phyloP scores from a whole-genome alignment of 2,113 vertebrate species.

The Onychostoma macrolepis region DNA sequence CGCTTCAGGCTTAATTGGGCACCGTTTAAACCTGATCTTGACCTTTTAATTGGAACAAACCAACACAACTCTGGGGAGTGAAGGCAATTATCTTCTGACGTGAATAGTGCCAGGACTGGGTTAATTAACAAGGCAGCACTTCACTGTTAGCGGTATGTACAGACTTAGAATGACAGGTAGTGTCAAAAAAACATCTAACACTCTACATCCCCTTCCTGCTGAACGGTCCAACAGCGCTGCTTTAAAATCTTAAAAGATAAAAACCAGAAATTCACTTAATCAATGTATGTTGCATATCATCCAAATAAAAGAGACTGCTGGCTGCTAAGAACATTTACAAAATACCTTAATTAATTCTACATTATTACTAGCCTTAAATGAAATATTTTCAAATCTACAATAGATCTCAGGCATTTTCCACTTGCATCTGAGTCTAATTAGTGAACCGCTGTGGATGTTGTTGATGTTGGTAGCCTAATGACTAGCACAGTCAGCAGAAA shows the following conservation, averaged over 20 bases:
- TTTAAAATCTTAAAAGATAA: too few relatives aligned
- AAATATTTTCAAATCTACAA: not conserved
- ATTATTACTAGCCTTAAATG: not conserved
- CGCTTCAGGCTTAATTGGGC: conserved; percentile 56
- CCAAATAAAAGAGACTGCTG: not conserved
- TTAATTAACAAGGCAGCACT: conserved; percentile 29
- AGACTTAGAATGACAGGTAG: not conserved
- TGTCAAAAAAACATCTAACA: not conserved
- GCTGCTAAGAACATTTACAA: not conserved
- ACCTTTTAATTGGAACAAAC: conserved; percentile 56
- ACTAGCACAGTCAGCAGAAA: conserved; percentile 39
- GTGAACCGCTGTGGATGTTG: conserved; percentile 21
- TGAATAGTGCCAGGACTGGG: conserved; percentile 15
- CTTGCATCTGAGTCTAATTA: conserved; percentile 43
- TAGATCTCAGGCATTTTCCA: conserved; percentile 10
- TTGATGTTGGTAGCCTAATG: conserved; percentile 35
- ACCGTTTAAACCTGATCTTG: conserved; percentile 53
- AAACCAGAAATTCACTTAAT: not conserved
- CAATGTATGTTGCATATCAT: not conserved
- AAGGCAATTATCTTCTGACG: conserved; percentile 51
- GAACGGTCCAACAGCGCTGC: not conserved
- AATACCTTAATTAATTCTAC: not conserved
- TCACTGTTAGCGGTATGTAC: not conserved
- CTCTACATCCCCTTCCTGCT: not conserved
- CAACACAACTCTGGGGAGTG: conserved; percentile 37